Percentiles rank a stretch among this genome's conserved stretches.
Evolutionary conservation across 2,888 invertebrate species (phyloP).

Genomic region (Tenthredo mesomela): DNA sequence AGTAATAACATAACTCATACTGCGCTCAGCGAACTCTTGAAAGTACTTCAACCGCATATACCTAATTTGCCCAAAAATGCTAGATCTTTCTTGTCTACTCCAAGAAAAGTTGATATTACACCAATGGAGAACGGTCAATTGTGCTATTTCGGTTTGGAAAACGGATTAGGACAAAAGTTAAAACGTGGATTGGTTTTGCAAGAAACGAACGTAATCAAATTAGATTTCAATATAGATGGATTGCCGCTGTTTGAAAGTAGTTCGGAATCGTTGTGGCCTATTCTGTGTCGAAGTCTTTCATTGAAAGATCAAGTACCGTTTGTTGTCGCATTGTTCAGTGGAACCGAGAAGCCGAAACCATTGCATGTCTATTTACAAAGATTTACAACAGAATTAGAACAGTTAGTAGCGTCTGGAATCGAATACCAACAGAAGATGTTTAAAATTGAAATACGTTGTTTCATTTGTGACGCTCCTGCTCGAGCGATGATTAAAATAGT

Average conservation of each 20-base stretch:
- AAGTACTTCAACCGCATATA: constrained; percentile 26
- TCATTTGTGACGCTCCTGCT: constrained; percentile 39
- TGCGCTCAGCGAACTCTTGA: constrained; percentile 21
- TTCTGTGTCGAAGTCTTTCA: constrained; percentile 29
- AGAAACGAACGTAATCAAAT: constrained; percentile 1
- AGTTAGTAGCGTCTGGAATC: constrained; percentile 12
- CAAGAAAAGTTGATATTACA: constrained; percentile 18
- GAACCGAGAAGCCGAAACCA: constrained; percentile 30
- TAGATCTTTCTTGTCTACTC: constrained; percentile 37
- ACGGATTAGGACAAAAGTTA: constrained; percentile 3
- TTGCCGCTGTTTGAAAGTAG: constrained; percentile 29
- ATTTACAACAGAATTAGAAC: constrained; percentile 35
- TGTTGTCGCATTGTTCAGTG: constrained; percentile 33
- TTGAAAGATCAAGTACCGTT: constrained; percentile 31
- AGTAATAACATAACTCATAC: constrained; percentile 22
- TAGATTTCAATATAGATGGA: constrained; percentile 31
- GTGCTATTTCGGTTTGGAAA: constrained; percentile 27
- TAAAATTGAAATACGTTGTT: constrained; percentile 24
- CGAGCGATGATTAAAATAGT: constrained; percentile 31
- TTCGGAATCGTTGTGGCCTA: constrained; percentile 27
- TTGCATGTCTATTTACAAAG: constrained; percentile 17
- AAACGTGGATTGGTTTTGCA: constrained; percentile 9
- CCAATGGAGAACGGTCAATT: constrained; percentile 21
- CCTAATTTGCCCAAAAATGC: constrained; percentile 5
- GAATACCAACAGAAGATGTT: constrained; percentile 17